Evolutionary conservation across 2,113 vertebrate genomes (phyloP).

Genomic region (Calypte anna): DNA sequence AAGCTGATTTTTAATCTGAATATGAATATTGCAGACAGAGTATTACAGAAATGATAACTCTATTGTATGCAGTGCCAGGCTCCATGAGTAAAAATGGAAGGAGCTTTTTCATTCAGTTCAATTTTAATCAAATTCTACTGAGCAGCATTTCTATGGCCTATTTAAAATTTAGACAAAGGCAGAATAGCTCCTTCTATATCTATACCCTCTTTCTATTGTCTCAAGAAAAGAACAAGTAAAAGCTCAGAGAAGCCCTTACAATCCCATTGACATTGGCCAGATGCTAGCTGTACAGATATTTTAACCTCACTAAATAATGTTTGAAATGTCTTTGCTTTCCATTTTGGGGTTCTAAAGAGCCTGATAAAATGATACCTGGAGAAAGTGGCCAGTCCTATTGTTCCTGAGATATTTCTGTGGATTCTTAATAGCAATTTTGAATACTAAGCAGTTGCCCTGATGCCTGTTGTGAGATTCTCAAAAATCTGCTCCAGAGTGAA

Average conservation of each 20-base stretch:
- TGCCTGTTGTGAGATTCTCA: constrained; percentile 76
- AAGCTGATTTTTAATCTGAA: constrained; percentile 1
- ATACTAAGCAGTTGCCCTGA: constrained; percentile 73
- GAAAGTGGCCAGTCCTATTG: constrained; percentile 64
- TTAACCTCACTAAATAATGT: constrained; percentile 61
- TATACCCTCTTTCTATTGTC: constrained; percentile 58
- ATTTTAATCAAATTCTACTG: constrained; percentile 76
- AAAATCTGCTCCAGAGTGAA: constrained; percentile 74
- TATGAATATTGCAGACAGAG: background rate
- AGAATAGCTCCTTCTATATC: constrained; percentile 54
- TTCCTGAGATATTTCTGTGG: constrained; percentile 28
- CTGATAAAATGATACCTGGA: constrained; percentile 74
- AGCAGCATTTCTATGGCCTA: constrained; percentile 59
- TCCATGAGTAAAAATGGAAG: constrained; percentile 9
- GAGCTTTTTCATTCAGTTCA: constrained; percentile 18
- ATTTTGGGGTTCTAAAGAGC: constrained; percentile 58
- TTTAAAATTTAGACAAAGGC: constrained; percentile 72
- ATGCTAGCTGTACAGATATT: constrained; percentile 70
- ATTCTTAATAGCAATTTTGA: constrained; percentile 58
- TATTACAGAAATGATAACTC: background rate
- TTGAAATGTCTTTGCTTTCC: constrained; percentile 65
- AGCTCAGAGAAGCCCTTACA: constrained; percentile 55
- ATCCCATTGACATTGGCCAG: constrained; percentile 61
- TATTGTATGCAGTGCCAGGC: background rate
- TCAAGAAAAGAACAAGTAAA: constrained; percentile 57